A percentile compares a stretch with the other conserved stretches of the same genome.
Evolutionary conservation across 2,113 vertebrate species (phyloP).

Genomic region (Holacanthus passer): DNA sequence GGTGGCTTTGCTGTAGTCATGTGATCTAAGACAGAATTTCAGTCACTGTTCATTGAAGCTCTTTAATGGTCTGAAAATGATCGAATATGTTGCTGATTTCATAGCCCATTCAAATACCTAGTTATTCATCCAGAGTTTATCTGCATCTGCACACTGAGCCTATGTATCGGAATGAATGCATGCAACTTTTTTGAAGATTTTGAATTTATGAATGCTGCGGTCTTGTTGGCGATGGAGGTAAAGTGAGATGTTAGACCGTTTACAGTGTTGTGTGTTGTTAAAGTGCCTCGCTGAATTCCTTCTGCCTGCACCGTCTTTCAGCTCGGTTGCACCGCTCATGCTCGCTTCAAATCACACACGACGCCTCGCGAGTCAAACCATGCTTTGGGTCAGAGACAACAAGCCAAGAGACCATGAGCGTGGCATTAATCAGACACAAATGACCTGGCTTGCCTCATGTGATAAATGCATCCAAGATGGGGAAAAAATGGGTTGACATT

Average conservation of each 20-base stretch:
- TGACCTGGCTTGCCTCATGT: slow-evolving; percentile 43
- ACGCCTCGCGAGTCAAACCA: slow-evolving; percentile 4
- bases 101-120: background rate
- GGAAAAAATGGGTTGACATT: slow-evolving; percentile 41
- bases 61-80: background rate
- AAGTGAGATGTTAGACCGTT: background rate
- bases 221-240: background rate
- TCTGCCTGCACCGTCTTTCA: slow-evolving; percentile 43
- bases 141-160: no score
- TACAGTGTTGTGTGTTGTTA: background rate
- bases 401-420: slow-evolving; percentile 44
- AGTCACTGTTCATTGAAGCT: background rate
- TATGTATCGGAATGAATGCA: background rate
- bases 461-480: slow-evolving; percentile 38
- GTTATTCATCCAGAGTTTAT: background rate
- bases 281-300: slow-evolving; percentile 4
- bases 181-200: background rate
- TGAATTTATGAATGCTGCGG: background rate
- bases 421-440: slow-evolving; percentile 59
- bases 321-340: slow-evolving; percentile 28
- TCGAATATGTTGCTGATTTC: background rate
- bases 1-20: background rate
- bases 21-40: background rate
- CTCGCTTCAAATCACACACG: slow-evolving; percentile 46
- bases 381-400: slow-evolving; percentile 23